Base-by-base conservation (phyloP, 2,113 vertebrate genomes). In the Coptodon bakossiorum region DNA sequence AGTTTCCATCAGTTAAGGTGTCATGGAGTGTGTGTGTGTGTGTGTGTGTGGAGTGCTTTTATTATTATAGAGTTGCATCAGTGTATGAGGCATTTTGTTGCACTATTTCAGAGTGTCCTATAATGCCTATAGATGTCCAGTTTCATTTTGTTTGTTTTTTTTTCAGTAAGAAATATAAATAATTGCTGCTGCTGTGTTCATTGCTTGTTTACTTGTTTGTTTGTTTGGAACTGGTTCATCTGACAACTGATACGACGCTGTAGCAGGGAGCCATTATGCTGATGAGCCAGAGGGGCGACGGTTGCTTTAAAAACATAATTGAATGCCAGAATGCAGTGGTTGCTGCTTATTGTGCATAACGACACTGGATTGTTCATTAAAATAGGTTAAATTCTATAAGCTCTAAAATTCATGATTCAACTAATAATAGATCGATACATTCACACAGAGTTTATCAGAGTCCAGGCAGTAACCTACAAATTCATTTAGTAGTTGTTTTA, bases 1-100 rank as follows among this genome's bases (percentile, higher is more conserved):
- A 93, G 92, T 93, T 94, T 95, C 94, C 94, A 94, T 89, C 85
- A 45, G 88, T 89, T 93, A 90, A 91, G 86, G 90, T 91, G 84
- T 84, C 87, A 88, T 87, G 34, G 48, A 11, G 81, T 71, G 16
- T 79, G 54, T 88, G 63, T 61, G 76, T n/a, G 50, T 80, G 10
- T 50, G 6, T 48, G 12, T 45, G 43, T 45, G 3, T 14, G 2
- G n/a, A 22, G 22, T 22, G 22, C 22, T 82, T 19, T 89, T 34
- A 90, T 86, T 87, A 87, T 87, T 76, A 56, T 66, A 50, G 29
- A 82, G 86, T 85, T 50, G 57, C 48, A 53, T 61, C 85, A 86
- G 84, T 90, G 84, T 87, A 86, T 50, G 59, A 80, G 19, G 38
- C 38, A 57, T 84, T 73, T 43, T 59, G 9, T 91, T 61, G 82